Base-by-base conservation (phyloP, 2,888 invertebrate genomes). In the Cephus pygmeus region DNA sequence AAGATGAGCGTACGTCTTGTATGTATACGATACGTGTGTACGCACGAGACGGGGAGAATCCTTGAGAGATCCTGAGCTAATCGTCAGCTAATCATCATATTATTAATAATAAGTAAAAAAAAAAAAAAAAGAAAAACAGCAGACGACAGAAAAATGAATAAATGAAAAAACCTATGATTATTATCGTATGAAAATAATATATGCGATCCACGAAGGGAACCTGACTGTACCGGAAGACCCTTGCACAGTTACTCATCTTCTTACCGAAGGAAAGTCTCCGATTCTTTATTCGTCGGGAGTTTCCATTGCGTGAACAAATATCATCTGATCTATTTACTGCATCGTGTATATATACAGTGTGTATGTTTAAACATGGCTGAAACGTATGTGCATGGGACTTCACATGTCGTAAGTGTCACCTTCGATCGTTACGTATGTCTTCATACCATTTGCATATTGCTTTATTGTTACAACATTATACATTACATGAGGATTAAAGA, bases 371-470 rank as follows among this genome's bases (percentile, higher is more conserved):
- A 15, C 23, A 23, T 23, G 23, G 23, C 23, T 56, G 56, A 35
- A 35, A 56, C 9, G 15, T 56, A 56, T 56, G 56, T 23, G 56
- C 56, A 56, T 23, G 56, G 56, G 56, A 56, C 56, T 56, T 15
- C 56, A 1, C 23, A 23, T 56, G 15, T 56, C 23, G 56, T 15
- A 56, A 71, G 71, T 31, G 71, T 71, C 71, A 31, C 33, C 71
- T 71, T 71, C 33, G 71, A 71, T 71, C 71, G 73, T 80, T 77
- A 78, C 78, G 73, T 73, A 85, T 80, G 82, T 86, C 85, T 87
- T 83, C 85, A 77, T 84, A 86, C 82, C 78, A 85, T 84, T 87
- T 85, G 85, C 84, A 84, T 86, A 86, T 86, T 87, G 85, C 85
- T 87, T 87, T 82, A 84, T 86, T 85, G 87, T 87, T 87, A 83